Conservation (phyloP, 2,113 vertebrate genomes). For the Nyctibius bracteatus region DNA sequence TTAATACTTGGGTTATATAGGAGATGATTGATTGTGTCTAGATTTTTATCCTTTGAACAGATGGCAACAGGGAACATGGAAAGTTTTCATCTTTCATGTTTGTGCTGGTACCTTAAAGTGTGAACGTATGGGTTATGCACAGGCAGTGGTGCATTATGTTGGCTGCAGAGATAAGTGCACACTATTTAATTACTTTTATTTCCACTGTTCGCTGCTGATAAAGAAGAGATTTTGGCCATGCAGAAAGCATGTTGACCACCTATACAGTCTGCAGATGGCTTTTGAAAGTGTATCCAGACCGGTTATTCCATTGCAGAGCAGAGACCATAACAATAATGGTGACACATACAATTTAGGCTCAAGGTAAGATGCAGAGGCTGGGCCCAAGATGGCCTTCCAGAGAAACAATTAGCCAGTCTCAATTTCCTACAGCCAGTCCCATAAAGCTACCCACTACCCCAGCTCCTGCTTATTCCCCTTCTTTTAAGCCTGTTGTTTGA, state of each 20-base stretch:
- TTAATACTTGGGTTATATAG: slow-evolving; percentile 29
- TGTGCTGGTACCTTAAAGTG: neutral
- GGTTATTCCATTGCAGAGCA: neutral
- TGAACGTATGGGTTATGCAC: neutral
- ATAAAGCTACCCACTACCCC: neutral
- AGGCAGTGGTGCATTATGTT: neutral
- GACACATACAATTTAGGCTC: neutral
- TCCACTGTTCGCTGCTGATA: neutral
- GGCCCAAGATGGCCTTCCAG: neutral
- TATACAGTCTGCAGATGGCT: neutral
- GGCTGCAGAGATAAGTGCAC: neutral
- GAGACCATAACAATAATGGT: neutral
- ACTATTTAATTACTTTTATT: neutral
- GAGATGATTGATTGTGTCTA: slow-evolving; percentile 29
- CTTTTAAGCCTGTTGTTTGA: neutral
- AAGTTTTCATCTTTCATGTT: neutral
- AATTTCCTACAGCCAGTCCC: neutral
- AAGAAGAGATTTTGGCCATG: neutral
- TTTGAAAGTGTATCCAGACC: neutral
- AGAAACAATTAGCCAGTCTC: neutral
- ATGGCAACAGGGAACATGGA: neutral
- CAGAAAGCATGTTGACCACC: neutral
- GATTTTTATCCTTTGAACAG: slow-evolving; percentile 41
- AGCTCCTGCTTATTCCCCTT: neutral
- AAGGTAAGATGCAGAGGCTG: neutral